Evolutionary conservation across 2,797 vertebrate species (phyloP).

Genomic region (Pagetopsis macropterus): DNA sequence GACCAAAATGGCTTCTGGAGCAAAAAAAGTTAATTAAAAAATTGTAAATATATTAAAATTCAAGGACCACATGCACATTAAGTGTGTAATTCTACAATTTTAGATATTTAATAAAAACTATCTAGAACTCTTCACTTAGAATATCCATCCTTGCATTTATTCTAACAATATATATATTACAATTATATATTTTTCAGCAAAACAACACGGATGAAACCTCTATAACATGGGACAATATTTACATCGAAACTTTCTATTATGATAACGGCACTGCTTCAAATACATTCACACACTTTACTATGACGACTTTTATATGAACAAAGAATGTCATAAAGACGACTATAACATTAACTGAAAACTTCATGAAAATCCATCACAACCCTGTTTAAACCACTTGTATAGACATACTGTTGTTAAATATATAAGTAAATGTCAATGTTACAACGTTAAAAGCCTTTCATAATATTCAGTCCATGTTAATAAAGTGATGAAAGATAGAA

Average conservation of each 20-base stretch:
- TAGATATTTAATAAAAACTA: slow-evolving; percentile 4
- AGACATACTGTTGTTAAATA: slow-evolving; percentile 39
- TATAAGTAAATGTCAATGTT: slow-evolving; percentile 25
- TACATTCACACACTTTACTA: slow-evolving; percentile 23
- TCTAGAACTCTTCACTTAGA: background rate
- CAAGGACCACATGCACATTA: background rate
- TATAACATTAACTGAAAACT: slow-evolving; percentile 22
- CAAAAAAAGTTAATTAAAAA: background rate
- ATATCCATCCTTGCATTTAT: background rate
- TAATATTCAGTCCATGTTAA: slow-evolving; percentile 21
- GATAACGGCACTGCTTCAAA: slow-evolving; percentile 13
- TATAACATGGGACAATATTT: slow-evolving; percentile 50
- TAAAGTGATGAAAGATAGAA: slow-evolving; percentile 9
- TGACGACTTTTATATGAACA: slow-evolving; percentile 17
- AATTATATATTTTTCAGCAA: slow-evolving; percentile 36
- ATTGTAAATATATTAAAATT: background rate
- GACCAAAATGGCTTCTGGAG: background rate
- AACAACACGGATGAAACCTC: slow-evolving; percentile 28
- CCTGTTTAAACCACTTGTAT: slow-evolving; percentile 60
- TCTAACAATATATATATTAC: background rate
- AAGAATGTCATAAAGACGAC: slow-evolving; percentile 3
- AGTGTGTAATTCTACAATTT: background rate
- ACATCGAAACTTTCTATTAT: slow-evolving; percentile 51
- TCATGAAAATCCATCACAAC: slow-evolving; percentile 36
- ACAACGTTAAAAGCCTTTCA: slow-evolving; percentile 42